Conservation (phyloP, 1,140 invertebrate genomes). For the Leptinotarsa defecta region DNA sequence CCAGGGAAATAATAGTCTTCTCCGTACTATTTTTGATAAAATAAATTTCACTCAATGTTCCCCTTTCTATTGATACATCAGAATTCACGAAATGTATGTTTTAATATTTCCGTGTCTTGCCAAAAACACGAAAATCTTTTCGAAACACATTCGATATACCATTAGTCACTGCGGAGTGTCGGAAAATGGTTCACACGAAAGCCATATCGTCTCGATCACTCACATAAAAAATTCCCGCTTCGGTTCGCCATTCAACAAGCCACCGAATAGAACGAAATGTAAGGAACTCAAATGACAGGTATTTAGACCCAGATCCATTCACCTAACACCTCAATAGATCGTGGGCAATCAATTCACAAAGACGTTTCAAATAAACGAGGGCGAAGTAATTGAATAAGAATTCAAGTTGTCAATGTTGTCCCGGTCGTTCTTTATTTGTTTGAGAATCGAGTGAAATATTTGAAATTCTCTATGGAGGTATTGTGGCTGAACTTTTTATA, state of each 20-base stretch:
- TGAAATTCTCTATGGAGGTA: no score
- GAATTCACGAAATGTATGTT: no score
- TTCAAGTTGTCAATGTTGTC: neutral
- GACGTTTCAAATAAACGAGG: neutral
- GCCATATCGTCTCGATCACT: neutral
- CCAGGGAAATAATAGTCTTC: no score
- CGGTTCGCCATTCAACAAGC: neutral
- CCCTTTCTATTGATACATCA: no score
- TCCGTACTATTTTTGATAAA: no score
- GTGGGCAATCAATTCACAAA: neutral
- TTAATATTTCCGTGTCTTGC: no score
- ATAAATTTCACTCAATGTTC: no score
- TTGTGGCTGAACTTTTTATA: no score
- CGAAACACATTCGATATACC: neutral
- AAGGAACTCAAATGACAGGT: slow-evolving; percentile 1
- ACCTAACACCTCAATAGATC: neutral
- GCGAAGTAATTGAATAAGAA: slow-evolving; percentile 3
- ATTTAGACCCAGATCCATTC: slow-evolving; percentile 6
- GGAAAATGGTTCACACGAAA: neutral
- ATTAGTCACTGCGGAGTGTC: neutral
- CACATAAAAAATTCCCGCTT: neutral
- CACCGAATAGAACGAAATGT: slow-evolving; percentile 5
- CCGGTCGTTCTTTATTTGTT: neutral
- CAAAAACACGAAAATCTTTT: no score
- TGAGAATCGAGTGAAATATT: no score